Conservation (phyloP, 2,113 vertebrate genomes). For the Thalassarche chlororhynchos region DNA sequence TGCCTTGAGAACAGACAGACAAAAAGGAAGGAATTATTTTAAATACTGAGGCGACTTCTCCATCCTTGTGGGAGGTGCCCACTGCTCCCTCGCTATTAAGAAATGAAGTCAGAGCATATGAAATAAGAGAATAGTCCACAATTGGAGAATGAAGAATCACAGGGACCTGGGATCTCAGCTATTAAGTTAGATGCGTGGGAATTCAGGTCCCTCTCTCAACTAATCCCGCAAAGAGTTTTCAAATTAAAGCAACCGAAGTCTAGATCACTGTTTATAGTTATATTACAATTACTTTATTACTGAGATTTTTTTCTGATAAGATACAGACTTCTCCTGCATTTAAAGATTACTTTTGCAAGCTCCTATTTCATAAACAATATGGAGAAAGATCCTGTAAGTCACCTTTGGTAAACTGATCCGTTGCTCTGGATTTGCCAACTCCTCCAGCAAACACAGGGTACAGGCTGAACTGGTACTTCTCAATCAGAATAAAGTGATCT, state of each 20-base stretch:
- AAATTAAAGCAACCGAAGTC: background rate
- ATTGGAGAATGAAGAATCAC: background rate
- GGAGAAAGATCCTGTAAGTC: background rate
- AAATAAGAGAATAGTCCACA: background rate
- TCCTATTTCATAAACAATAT: background rate
- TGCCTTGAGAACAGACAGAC: background rate
- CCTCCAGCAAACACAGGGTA: slow-evolving; percentile 88
- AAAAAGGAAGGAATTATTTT: background rate
- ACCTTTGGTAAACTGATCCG: slow-evolving; percentile 78
- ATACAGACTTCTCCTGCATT: background rate
- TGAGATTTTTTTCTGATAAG: background rate
- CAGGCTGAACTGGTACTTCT: slow-evolving; percentile 86
- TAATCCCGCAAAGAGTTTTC: background rate
- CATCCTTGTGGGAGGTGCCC: background rate
- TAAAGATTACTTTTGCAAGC: background rate
- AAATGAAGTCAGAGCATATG: background rate
- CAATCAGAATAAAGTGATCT: slow-evolving; percentile 89
- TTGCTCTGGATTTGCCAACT: slow-evolving; percentile 79
- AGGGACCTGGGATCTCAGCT: background rate
- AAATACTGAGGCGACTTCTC: background rate
- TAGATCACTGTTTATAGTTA: background rate
- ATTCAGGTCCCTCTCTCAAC: background rate
- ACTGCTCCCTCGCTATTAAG: too few relatives aligned
- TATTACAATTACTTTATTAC: background rate
- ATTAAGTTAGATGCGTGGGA: background rate